Conservation (phyloP, 2,888 invertebrate species). For the Andrena dorsata region DNA sequence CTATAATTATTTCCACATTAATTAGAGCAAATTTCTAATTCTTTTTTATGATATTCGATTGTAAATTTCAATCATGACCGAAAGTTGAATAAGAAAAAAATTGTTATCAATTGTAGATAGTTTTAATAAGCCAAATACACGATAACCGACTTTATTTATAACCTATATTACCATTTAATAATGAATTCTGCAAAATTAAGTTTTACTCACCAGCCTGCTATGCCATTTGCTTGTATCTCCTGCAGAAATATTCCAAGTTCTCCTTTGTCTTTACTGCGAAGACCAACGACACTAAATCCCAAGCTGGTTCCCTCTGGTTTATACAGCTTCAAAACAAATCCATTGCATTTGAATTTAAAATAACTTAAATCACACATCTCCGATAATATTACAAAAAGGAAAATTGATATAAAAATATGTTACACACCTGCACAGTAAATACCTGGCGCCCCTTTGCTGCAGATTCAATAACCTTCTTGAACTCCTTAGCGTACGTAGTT, state of each 20-base stretch:
- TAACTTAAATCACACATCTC: background rate
- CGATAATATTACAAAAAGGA: background rate
- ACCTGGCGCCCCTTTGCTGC: slow-evolving; percentile 87
- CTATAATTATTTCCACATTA: no score
- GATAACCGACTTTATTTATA: background rate
- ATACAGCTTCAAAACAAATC: slow-evolving; percentile 84
- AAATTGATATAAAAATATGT: background rate
- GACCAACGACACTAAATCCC: slow-evolving; percentile 90
- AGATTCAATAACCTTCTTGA: slow-evolving; percentile 86
- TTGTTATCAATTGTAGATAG: background rate
- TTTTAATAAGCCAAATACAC: background rate
- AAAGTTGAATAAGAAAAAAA: background rate
- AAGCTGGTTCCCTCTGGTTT: slow-evolving; percentile 89
- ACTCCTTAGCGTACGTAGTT: slow-evolving; percentile 86
- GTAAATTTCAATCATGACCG: no score
- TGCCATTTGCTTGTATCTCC: slow-evolving; percentile 88
- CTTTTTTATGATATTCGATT: no score
- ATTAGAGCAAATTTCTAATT: no score
- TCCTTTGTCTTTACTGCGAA: slow-evolving; percentile 88
- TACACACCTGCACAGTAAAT: slow-evolving; percentile 86
- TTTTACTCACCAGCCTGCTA: slow-evolving; percentile 88
- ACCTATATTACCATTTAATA: background rate
- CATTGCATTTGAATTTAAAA: slow-evolving; percentile 5
- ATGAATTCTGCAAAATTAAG: background rate
- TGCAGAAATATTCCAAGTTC: slow-evolving; percentile 89